phyloP scores from a whole-genome alignment of 35 echinoderm and acorn worm genomes.

The Ophioderma brevispina region DNA sequence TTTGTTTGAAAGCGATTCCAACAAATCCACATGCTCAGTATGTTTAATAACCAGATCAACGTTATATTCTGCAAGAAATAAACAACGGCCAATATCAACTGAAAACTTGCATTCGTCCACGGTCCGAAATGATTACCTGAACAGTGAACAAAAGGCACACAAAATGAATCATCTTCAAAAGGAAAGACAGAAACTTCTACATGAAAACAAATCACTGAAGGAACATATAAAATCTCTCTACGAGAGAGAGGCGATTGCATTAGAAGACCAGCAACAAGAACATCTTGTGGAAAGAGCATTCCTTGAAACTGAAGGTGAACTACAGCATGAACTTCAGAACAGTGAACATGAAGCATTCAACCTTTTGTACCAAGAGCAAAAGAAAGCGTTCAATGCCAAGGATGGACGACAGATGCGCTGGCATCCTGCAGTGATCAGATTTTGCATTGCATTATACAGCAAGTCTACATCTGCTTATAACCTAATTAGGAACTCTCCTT shows the following conservation, averaged over 20 bases:
- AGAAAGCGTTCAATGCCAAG: neutral
- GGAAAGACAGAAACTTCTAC: neutral
- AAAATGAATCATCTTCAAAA: neutral
- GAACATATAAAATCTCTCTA: neutral
- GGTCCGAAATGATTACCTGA: neutral
- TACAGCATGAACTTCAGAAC: too few species aligned
- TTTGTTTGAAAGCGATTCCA: neutral
- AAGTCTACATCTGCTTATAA: conserved; percentile 72
- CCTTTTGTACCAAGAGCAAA: conserved; percentile 34
- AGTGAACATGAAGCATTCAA: neutral
- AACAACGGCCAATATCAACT: neutral
- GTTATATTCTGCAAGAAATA: neutral
- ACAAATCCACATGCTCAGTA: neutral
- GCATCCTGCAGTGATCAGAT: conserved; percentile 72
- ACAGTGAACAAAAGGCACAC: neutral
- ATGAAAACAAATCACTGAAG: neutral
- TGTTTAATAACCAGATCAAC: neutral
- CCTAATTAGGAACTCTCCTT: conserved; percentile 34
- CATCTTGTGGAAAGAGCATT: neutral
- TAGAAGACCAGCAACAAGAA: neutral
- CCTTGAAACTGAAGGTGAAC: neutral
- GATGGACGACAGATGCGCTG: conserved; percentile 57
- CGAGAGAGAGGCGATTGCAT: neutral
- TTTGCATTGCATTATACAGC: conserved; percentile 61
- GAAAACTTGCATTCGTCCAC: neutral